Conservation (phyloP, 2,888 invertebrate genomes). For the Ornithoptera alexandrae region DNA sequence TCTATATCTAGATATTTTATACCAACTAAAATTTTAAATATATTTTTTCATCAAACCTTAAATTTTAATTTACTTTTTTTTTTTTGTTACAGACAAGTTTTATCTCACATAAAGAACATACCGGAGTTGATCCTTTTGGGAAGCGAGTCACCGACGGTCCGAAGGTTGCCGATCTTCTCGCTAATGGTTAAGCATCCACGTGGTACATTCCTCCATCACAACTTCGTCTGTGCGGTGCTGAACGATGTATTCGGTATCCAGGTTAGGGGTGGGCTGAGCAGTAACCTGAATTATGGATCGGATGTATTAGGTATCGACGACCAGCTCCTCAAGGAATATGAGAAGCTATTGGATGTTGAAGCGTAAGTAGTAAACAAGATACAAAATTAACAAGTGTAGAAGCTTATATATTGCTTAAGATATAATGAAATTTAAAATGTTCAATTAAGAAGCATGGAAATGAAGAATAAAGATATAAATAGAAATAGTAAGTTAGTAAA, state of each 20-base stretch:
- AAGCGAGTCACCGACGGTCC: slow-evolving; percentile 82
- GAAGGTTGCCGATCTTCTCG: slow-evolving; percentile 90
- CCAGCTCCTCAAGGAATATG: slow-evolving; percentile 86
- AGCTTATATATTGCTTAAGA: neutral
- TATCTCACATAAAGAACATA: slow-evolving; percentile 88
- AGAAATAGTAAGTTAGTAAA: neutral
- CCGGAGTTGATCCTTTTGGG: slow-evolving; percentile 90
- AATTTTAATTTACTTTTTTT: too few species aligned
- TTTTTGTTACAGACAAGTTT: slow-evolving; percentile 83
- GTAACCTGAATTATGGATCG: slow-evolving; percentile 91
- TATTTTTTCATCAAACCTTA: too few species aligned
- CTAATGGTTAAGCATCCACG: slow-evolving; percentile 90
- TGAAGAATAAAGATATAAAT: neutral
- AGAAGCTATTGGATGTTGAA: slow-evolving; percentile 78
- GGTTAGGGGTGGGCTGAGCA: slow-evolving; percentile 88
- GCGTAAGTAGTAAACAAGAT: slow-evolving; percentile 51
- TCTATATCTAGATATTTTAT: too few species aligned
- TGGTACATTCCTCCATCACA: slow-evolving; percentile 92
- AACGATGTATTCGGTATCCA: slow-evolving; percentile 96
- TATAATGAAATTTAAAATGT: too few species aligned
- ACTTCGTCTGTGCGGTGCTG: slow-evolving; percentile 90
- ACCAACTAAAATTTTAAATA: too few species aligned
- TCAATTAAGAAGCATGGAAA: neutral
- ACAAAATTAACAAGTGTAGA: neutral
- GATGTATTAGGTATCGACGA: slow-evolving; percentile 91